phyloP scores from a whole-genome alignment of 2,797 vertebrate species.

The Philypnodon macrostomus region DNA sequence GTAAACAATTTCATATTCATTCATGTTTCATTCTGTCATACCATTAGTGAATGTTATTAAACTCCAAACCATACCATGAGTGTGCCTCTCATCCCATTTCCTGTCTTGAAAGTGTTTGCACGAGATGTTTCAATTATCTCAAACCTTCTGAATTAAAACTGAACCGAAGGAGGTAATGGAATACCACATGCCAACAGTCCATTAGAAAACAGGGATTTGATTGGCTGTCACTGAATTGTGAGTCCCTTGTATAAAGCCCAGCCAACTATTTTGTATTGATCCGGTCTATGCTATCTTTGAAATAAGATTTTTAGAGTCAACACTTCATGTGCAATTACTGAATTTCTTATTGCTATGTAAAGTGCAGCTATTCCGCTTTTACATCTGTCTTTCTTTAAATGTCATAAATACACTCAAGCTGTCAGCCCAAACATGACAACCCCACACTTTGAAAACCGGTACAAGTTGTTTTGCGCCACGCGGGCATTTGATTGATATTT shows the following conservation, averaged over 20 bases:
- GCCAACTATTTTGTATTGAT: too few relatives aligned
- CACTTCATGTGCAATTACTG: not conserved
- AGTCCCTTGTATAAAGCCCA: too few relatives aligned
- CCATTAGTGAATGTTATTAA: too few relatives aligned
- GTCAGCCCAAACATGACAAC: slow-evolving; percentile 15
- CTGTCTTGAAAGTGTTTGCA: slow-evolving; percentile 36
- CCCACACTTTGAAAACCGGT: not conserved
- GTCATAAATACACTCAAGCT: not conserved
- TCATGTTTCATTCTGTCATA: too few relatives aligned
- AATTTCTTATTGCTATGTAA: slow-evolving; percentile 12
- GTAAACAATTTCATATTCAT: not conserved
- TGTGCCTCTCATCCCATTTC: slow-evolving; percentile 33
- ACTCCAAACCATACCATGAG: not conserved
- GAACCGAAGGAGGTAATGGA: slow-evolving; percentile 51
- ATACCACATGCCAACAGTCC: slow-evolving; percentile 19
- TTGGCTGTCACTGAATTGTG: slow-evolving; percentile 26
- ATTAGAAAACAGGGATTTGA: slow-evolving; percentile 19
- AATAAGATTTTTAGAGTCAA: not conserved
- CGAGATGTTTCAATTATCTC: slow-evolving; percentile 62
- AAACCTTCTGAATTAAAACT: slow-evolving; percentile 44
- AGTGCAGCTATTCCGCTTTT: slow-evolving; percentile 7
- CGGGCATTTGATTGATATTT: slow-evolving; percentile 8
- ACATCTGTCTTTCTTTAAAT: slow-evolving; percentile 6
- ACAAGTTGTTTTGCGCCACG: not conserved
- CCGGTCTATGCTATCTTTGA: too few relatives aligned